phyloP scores from a whole-genome alignment of 1,140 invertebrate species.

The Oryctes rhinoceros region DNA sequence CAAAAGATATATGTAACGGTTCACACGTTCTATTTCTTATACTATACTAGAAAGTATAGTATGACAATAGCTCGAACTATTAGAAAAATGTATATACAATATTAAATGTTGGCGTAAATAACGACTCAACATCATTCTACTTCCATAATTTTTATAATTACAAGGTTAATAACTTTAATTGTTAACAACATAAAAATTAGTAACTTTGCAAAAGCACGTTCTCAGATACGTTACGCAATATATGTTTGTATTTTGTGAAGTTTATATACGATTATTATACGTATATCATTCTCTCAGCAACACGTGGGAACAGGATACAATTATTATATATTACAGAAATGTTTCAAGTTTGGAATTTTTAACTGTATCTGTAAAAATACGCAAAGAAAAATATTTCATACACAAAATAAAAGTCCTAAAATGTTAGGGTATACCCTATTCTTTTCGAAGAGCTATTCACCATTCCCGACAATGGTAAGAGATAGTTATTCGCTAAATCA shows the following conservation, averaged over 20 bases:
- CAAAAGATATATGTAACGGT: slow-evolving; percentile 13
- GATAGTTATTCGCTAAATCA: too few relatives aligned
- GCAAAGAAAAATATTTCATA: too few relatives aligned
- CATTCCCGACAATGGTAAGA: too few relatives aligned
- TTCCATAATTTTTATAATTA: slow-evolving; percentile 21
- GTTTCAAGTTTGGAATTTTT: background rate
- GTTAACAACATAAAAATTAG: background rate
- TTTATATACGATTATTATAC: background rate
- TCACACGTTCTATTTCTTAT: slow-evolving; percentile 22
- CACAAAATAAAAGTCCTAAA: too few relatives aligned
- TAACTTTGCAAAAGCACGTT: background rate
- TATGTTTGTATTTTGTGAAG: slow-evolving; percentile 6
- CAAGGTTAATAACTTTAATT: slow-evolving; percentile 24
- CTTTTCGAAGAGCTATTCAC: too few relatives aligned
- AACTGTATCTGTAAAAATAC: too few relatives aligned
- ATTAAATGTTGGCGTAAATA: slow-evolving; percentile 10
- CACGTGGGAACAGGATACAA: slow-evolving; percentile 12
- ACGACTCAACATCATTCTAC: background rate
- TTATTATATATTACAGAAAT: background rate
- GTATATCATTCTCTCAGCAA: background rate
- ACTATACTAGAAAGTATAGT: slow-evolving; percentile 17
- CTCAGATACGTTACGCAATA: background rate
- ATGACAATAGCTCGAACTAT: slow-evolving; percentile 26
- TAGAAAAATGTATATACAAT: slow-evolving; percentile 19
- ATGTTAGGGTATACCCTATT: too few relatives aligned